phyloP scores from a whole-genome alignment of 2,888 invertebrate species.

The Drosophila cracens region DNA sequence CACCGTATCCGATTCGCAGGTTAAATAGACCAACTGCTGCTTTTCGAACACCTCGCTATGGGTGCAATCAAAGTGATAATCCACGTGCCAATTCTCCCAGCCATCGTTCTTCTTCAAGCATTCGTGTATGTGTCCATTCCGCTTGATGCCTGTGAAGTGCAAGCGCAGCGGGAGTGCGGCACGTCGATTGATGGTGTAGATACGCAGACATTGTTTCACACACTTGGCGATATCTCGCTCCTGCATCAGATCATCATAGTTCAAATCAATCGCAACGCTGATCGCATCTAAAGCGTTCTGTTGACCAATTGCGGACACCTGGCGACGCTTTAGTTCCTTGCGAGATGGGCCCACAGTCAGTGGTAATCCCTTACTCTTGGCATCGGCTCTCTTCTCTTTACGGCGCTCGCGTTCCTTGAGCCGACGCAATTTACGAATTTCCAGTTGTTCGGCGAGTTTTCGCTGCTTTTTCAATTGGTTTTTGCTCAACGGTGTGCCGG shows the following conservation, averaged over 20 bases:
- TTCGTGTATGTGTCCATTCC: constrained; percentile 88
- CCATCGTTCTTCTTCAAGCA: constrained; percentile 93
- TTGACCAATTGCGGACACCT: constrained; percentile 83
- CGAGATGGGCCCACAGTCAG: constrained; percentile 89
- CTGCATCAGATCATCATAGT: constrained; percentile 96
- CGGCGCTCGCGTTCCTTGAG: constrained; percentile 89
- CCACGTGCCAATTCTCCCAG: constrained; percentile 96
- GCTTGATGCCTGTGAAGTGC: constrained; percentile 91
- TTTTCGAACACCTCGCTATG: constrained; percentile 91
- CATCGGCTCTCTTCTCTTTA: constrained; percentile 89
- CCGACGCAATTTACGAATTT: constrained; percentile 89
- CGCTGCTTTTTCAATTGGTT: constrained; percentile 88
- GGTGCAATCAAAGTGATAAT: constrained; percentile 88
- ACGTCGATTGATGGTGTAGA: constrained; percentile 96
- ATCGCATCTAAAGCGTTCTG: constrained; percentile 32
- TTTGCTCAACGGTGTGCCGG: constrained; percentile 63
- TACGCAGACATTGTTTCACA: constrained; percentile 94
- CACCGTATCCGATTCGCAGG: constrained; percentile 96
- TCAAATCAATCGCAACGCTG: constrained; percentile 92
- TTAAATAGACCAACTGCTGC: constrained; percentile 94
- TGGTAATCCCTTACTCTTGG: constrained; percentile 89
- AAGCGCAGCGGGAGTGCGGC: constrained; percentile 92
- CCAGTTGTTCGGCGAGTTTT: constrained; percentile 91
- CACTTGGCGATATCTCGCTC: constrained; percentile 95
- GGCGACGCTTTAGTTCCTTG: constrained; percentile 89